phyloP scores from a whole-genome alignment of 1,140 invertebrate genomes.

The Musca vetustissima region DNA sequence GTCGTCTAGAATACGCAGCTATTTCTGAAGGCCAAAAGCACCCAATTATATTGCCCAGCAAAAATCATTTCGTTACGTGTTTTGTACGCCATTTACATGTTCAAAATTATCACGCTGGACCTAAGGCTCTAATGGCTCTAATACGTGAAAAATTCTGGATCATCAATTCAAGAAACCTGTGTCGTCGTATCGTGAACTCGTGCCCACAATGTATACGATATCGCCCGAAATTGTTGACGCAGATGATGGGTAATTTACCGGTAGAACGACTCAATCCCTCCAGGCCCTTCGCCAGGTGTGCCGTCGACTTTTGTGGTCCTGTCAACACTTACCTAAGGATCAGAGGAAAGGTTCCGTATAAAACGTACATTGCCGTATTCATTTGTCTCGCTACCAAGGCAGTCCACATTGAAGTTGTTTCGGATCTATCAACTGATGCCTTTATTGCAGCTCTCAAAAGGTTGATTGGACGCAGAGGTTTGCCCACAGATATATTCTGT shows the following conservation, averaged over 20 bases:
- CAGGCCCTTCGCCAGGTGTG: background rate
- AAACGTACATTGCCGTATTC: background rate
- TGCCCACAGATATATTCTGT: constrained; percentile 9
- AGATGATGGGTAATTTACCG: background rate
- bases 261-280: background rate
- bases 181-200: background rate
- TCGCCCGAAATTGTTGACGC: background rate
- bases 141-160: background rate
- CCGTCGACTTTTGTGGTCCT: constrained; percentile 2
- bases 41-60: background rate
- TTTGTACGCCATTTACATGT: background rate
- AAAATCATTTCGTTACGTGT: background rate
- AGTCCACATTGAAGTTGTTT: background rate
- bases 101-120: background rate
- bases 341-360: background rate
- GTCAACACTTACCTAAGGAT: background rate
- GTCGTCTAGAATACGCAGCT: too few species aligned
- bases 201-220: background rate
- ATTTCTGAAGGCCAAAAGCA: too few species aligned
- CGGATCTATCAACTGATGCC: background rate
- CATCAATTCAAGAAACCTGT: background rate
- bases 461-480: background rate
- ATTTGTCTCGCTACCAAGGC: background rate
- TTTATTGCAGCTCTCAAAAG: background rate
- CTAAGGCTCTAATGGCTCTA: background rate